Evolutionary conservation across 2,113 vertebrate genomes (phyloP).

Genomic region (Triplophysa siluroides): DNA sequence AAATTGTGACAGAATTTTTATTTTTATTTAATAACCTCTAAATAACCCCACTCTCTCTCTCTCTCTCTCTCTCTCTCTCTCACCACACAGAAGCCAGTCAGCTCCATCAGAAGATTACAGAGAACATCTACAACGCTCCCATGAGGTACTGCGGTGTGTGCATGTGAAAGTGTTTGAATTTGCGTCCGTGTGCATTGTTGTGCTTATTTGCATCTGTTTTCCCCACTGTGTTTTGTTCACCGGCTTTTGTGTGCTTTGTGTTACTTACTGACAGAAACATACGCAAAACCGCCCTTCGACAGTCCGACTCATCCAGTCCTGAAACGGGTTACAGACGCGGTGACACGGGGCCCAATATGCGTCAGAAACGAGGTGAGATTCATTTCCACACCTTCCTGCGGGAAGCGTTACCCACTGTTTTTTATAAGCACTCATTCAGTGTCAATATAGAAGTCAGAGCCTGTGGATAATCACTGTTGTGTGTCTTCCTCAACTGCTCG

Average conservation of each 20-base stretch:
- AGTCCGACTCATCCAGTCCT: conserved; percentile 81
- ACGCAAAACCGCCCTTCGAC: conserved; percentile 76
- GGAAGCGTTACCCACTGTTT: no score
- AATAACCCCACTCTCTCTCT: background rate
- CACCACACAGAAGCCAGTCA: conserved; percentile 83
- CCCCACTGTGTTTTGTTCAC: background rate
- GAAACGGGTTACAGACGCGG: conserved; percentile 79
- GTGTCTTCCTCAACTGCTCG: no score
- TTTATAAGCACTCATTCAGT: no score
- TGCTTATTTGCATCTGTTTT: background rate
- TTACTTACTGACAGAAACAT: conserved; percentile 69
- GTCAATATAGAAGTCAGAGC: no score
- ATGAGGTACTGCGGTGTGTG: conserved; percentile 71
- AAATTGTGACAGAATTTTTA: no score
- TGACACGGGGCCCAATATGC: conserved; percentile 79
- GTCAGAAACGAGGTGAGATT: conserved; percentile 83
- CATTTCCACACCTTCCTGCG: no score
- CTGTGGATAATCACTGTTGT: no score
- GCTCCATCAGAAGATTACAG: conserved; percentile 82
- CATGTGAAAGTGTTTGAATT: conserved; percentile 6
- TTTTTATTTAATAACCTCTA: background rate
- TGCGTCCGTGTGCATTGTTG: background rate
- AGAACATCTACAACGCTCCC: conserved; percentile 82
- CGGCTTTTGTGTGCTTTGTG: background rate
- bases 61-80: background rate